These are phyloP conservation scores for Tapirus indicus DNA, from an alignment of 2,797 vertebrate genomes.

Conservation along the genomic window DNA sequence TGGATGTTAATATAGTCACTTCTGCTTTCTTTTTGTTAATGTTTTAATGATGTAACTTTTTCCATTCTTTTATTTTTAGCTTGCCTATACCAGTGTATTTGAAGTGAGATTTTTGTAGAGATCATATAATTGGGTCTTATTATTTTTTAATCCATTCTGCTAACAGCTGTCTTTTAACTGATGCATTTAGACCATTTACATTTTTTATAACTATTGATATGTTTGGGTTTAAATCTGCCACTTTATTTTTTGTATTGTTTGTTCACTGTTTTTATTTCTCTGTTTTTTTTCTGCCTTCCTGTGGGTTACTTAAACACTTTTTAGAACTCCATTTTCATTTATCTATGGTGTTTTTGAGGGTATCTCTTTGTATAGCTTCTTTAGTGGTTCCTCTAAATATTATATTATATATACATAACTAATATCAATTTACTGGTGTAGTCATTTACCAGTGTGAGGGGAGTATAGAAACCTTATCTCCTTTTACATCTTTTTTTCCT, in stretches of 20 bases:
- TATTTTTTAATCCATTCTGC: background rate
- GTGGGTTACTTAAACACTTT: background rate
- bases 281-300: background rate
- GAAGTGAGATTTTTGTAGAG: background rate
- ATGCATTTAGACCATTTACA: background rate
- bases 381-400: background rate
- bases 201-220: background rate
- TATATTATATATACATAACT: background rate
- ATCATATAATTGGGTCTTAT: background rate
- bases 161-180: background rate
- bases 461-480: background rate
- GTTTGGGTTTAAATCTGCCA: background rate
- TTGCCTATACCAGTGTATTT: background rate
- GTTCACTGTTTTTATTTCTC: background rate
- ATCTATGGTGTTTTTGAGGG: background rate
- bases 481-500: background rate
- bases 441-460: background rate
- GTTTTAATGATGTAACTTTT: background rate
- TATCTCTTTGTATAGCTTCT: background rate
- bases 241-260: background rate
- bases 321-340: background rate
- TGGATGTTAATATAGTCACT: background rate
- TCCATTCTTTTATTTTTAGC: background rate
- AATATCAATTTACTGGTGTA: background rate
- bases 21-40: background rate